Percentiles rank a stretch among this genome's conserved stretches.
These are phyloP conservation scores for Eidolon helvum DNA, from an alignment of 2,113 vertebrate genomes.

Conservation along the genomic window DNA sequence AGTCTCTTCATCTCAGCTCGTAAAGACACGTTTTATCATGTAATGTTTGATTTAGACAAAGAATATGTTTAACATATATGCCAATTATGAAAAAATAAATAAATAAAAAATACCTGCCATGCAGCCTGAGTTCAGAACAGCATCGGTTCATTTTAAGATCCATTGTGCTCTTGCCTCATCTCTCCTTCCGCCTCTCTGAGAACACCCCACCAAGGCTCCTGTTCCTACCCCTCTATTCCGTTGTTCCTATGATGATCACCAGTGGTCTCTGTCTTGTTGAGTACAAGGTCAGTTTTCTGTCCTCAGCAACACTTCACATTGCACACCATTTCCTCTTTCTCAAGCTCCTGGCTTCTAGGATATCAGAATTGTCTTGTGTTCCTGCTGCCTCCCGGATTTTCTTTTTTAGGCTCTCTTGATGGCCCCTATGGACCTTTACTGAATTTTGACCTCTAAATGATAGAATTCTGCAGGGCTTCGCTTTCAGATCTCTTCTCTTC, in stretches of 20 bases:
- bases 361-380: background rate
- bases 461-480: background rate
- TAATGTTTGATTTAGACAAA: background rate
- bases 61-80: background rate
- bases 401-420: background rate
- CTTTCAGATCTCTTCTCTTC: background rate
- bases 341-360: background rate
- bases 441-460: background rate
- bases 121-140: background rate
- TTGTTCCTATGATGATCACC: background rate
- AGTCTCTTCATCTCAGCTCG: background rate
- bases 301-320: background rate
- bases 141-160: background rate
- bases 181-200: background rate
- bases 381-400: background rate
- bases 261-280: background rate
- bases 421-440: background rate
- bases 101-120: background rate
- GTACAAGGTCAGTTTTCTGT: background rate
- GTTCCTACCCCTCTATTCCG: rapidly evolving
- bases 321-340: background rate
- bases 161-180: background rate
- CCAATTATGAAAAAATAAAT: background rate
- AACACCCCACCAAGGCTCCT: background rate
- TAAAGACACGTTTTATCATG: background rate